Percentiles rank a stretch among this genome's conserved stretches.
These are phyloP conservation scores for Eristalinus aeneus DNA, from an alignment of 2,888 invertebrate genomes.

Conservation along the genomic window DNA sequence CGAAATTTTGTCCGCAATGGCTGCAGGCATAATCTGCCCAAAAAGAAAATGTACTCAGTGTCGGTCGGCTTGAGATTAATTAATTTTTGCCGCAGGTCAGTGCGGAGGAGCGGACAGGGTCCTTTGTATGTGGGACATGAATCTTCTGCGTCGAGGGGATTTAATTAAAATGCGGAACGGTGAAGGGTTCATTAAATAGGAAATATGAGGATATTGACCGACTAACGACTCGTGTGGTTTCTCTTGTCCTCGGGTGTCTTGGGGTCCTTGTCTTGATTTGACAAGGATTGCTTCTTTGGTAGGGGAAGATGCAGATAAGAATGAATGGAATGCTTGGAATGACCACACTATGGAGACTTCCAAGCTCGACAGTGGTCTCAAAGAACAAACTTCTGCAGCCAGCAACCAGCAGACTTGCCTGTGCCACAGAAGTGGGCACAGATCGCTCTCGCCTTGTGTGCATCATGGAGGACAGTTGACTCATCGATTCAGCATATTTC, in stretches of 20 bases:
- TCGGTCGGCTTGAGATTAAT: conserved; percentile 38
- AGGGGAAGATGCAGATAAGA: no score
- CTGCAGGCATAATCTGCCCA: background rate
- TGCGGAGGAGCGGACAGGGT: background rate
- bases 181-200: conserved; percentile 5
- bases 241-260: background rate
- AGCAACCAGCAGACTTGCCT: no score
- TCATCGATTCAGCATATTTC: background rate
- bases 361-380: no score
- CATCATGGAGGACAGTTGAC: no score
- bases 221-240: background rate
- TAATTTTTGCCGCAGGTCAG: conserved; percentile 35
- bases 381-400: no score
- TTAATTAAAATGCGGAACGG: conserved; percentile 33
- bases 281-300: background rate
- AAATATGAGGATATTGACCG: background rate
- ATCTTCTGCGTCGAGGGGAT: conserved; percentile 8
- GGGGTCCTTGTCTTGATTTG: background rate
- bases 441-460: no score
- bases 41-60: background rate
- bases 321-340: no score
- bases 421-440: no score
- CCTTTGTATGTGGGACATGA: conserved; percentile 9
- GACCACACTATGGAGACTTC: no score
- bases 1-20: conserved; percentile 7